These are phyloP conservation scores for Drosophila yakuba DNA, from an alignment of 1,140 invertebrate species.

Conservation along the genomic window DNA sequence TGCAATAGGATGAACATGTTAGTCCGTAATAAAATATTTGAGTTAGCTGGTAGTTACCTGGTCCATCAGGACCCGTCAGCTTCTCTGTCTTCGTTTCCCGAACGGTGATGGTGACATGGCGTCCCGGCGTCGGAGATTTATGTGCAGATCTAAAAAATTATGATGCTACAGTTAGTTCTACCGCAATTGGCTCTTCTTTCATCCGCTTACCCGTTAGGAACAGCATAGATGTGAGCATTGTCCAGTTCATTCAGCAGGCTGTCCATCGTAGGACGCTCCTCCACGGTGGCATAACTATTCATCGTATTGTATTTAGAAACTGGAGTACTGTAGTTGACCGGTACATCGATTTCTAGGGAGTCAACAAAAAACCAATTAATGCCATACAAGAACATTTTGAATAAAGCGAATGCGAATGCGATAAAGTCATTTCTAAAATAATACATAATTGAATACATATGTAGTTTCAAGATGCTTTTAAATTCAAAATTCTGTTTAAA, in stretches of 20 bases:
- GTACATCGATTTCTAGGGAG: conserved; percentile 65
- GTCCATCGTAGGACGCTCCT: conserved; percentile 91
- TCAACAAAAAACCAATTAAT: neutral
- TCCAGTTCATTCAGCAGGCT: conserved; percentile 94
- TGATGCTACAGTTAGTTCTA: neutral
- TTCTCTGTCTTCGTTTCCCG: conserved; percentile 88
- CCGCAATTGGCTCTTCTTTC: neutral
- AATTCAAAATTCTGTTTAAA: too few species aligned
- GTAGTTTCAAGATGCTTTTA: too few species aligned
- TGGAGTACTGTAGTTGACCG: conserved; percentile 72
- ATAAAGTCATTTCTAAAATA: too few species aligned
- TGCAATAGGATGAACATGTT: conserved; percentile 23
- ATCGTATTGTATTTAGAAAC: conserved; percentile 78
- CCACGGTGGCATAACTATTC: conserved; percentile 77
- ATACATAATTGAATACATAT: too few species aligned
- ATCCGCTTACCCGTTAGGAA: conserved; percentile 89
- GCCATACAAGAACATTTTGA: neutral
- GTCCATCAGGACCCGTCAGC: conserved; percentile 85
- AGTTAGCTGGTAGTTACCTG: conserved; percentile 52
- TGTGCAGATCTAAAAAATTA: conserved; percentile 49
- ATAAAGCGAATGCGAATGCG: too few species aligned
- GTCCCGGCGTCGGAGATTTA: conserved; percentile 86
- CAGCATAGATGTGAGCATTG: conserved; percentile 86
- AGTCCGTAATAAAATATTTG: neutral
- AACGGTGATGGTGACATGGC: conserved; percentile 89